Evolutionary conservation across 2,797 vertebrate species (phyloP).

Genomic region (Anguilla pacifica): DNA sequence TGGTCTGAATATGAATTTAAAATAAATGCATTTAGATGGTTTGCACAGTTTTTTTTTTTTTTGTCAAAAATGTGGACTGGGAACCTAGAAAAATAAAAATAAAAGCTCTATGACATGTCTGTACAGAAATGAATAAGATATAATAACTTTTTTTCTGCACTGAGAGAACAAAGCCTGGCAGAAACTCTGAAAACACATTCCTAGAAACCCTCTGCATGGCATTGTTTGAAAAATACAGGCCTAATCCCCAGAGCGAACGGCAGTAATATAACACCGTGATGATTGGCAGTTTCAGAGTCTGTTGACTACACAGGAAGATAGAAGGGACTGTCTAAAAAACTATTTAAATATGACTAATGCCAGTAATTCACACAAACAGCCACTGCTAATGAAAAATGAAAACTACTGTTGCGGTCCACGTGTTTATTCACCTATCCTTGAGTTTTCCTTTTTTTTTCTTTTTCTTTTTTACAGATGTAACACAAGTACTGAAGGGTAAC

Average conservation of each 20-base stretch:
- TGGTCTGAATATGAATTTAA: neutral
- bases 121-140: slow-evolving; percentile 46
- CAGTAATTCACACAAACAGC: neutral
- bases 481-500: neutral
- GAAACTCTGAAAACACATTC: neutral
- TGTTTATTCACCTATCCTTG: neutral
- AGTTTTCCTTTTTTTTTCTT: neutral
- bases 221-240: neutral
- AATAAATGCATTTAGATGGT: neutral
- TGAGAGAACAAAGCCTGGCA: neutral
- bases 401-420: neutral
- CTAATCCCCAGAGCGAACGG: neutral
- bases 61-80: neutral
- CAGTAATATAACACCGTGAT: neutral
- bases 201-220: neutral
- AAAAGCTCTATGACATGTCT: slow-evolving; percentile 38
- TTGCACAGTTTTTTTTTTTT: neutral
- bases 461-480: neutral
- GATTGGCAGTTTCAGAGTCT: neutral
- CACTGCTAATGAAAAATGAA: neutral
- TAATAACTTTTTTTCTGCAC: slow-evolving; percentile 32
- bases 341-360: neutral
- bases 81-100: neutral
- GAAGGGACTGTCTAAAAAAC: neutral
- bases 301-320: neutral